A percentile compares a stretch with the other conserved stretches of the same genome.
Evolutionary conservation across 2,888 invertebrate species (phyloP).

Genomic region (Holacanthella duospinosa): DNA sequence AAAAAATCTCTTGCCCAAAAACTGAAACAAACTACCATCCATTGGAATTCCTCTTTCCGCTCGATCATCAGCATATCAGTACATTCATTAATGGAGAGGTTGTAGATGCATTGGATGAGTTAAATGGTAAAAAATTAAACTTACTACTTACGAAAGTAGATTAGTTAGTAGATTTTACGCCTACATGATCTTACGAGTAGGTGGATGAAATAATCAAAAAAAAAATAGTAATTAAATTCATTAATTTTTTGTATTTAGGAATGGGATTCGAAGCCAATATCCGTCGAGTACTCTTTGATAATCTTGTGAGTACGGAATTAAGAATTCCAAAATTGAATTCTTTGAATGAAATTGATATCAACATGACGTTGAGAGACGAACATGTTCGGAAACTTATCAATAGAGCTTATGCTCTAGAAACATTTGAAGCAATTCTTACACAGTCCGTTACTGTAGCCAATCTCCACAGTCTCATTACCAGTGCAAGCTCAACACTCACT

Average conservation of each 20-base stretch:
- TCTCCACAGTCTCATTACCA: background rate
- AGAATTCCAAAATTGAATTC: background rate
- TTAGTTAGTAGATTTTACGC: too few relatives aligned
- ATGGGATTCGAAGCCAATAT: slow-evolving; percentile 9
- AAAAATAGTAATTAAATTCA: too few relatives aligned
- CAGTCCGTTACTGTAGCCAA: slow-evolving; percentile 4
- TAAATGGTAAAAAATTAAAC: too few relatives aligned
- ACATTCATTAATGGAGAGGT: slow-evolving; percentile 10
- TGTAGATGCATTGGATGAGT: slow-evolving; percentile 8
- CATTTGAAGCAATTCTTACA: slow-evolving; percentile 2
- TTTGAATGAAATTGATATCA: background rate
- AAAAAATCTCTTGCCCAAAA: slow-evolving; percentile 11
- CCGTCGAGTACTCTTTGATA: slow-evolving; percentile 8
- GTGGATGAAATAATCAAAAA: too few relatives aligned
- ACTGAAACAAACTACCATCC: slow-evolving; percentile 6
- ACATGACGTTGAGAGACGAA: slow-evolving; percentile 6
- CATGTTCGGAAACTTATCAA: slow-evolving; percentile 3
- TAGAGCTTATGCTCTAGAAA: background rate
- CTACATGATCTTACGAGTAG: too few relatives aligned
- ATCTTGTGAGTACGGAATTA: background rate
- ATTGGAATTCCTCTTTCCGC: slow-evolving; percentile 8
- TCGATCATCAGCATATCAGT: slow-evolving; percentile 1
- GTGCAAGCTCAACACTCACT: background rate
- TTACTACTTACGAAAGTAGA: too few relatives aligned
- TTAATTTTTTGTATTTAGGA: too few relatives aligned